Evolutionary conservation across 1,140 invertebrate genomes (phyloP), one percentile per base, ranked within the genome.

Genomic region (Nasonia giraulti): DNA sequence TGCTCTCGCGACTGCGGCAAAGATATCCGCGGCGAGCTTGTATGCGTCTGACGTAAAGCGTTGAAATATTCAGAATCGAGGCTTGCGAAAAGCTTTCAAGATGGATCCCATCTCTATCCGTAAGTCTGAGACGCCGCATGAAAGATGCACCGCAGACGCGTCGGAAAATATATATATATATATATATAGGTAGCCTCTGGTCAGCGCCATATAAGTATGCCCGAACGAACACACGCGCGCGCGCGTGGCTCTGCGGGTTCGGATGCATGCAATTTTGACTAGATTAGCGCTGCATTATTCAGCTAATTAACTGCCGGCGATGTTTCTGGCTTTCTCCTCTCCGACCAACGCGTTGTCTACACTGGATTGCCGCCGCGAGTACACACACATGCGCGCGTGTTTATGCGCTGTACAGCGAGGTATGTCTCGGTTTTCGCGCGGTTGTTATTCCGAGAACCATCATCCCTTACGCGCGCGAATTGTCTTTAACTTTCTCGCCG

Each of bases 211-310:
- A 82, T 88, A 86, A 90, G 88, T 89, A 88, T 86, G 80, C 85
- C 78, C 86, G 89, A 89, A 89, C 87, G 88, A 88, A 90, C 76
- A 27, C 4, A 12, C 31, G 86, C 69, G 88, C 8, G 40, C 4
- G 23, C 31, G 86, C 69, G 88, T 44, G 40, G 7, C 40, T 0
- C 40, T 7, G 33, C 85, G 85, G 89, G 89, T 90, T 86, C 81
- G 86, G 86, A 88, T 89, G 86, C 88, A 91, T 92, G 89, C 90
- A 92, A 91, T 90, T 91, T 91, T 91, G 87, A 92, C 89, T 90
- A 90, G 91, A 91, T 92, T 92, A 92, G 89, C 88, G 87, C 87
- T 92, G 89, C 89, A 92, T 91, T 92, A 92, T 92, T 92, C 88
- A 92, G 90, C 88, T 91, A 91, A 92, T 92, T 92, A 91, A 90